Evolutionary conservation across 2,113 vertebrate genomes (phyloP), one percentile per base, ranked within the genome.

Genomic region (Rutilus rutilus): DNA sequence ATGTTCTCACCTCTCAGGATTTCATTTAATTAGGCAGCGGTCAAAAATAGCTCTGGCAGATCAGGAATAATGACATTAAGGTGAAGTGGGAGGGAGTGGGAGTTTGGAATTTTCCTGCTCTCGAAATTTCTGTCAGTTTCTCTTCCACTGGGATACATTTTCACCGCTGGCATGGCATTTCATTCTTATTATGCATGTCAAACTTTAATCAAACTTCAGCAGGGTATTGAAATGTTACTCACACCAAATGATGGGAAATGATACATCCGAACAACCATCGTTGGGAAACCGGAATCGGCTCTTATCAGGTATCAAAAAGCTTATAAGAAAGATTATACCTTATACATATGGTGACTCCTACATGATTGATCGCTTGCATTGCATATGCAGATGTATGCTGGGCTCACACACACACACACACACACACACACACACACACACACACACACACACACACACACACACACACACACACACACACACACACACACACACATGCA

Each of bases 1-100:
- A 27, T 84, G 84, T 71, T 39, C 54, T 79, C 79, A 81, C 76
- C 75, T 77, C 73, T 19, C 36, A 45, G 83, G 65, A 85, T 83
- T 86, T 60, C 78, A 36, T 78, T 82, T 83, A 89, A 89, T 89
- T 87, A 90, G 78, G 81, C 74, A 69, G 69, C 7, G 23, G 71
- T 52, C 83, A 74, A 73, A 87, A 78, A 81, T 80, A 74, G 57
- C 64, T 76, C 65, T 6, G 76, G 12, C 33, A 83, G 64, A 76
- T 62, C 71, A 76, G 65, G 78, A 83, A 69, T 80, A 82, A 82
- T 62, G 60, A 60, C 67, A 88, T 76, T 69, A 67, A 39, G 64
- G 57, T 78, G 14, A 27, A 65, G 27, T 17, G 76, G 77, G 74
- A 83, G 54, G 59, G 62, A 59, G 52, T 52, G 54, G 30, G 71